A percentile compares a stretch with the other conserved stretches of the same genome.
Conservation (phyloP, 2,888 invertebrate genomes). For the Dioctria rufipes region DNA sequence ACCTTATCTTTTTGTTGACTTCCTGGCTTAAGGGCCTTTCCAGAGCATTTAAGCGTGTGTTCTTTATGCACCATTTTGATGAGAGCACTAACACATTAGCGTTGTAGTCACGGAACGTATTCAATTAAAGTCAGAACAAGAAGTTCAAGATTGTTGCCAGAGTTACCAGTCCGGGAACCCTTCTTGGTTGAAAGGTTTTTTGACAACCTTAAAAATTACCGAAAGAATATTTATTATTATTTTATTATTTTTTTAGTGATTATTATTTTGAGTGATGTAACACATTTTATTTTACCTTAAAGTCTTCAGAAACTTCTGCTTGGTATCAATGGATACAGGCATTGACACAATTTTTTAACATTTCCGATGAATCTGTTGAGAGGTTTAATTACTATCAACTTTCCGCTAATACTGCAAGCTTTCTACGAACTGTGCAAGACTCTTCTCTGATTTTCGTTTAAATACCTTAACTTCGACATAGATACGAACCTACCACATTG, state of each 20-base stretch:
- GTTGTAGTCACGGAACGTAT: slow-evolving; percentile 84
- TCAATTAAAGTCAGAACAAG: slow-evolving; percentile 86
- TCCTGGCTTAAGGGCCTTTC: slow-evolving; percentile 50
- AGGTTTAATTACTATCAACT: neutral
- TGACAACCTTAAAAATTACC: slow-evolving; percentile 76
- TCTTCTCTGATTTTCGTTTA: slow-evolving; percentile 23
- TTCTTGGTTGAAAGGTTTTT: slow-evolving; percentile 87
- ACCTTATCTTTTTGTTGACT: slow-evolving; percentile 61
- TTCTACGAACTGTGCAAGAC: slow-evolving; percentile 28
- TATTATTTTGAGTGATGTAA: neutral
- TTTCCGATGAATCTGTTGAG: slow-evolving; percentile 12
- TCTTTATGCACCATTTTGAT: slow-evolving; percentile 67
- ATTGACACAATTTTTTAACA: slow-evolving; percentile 67
- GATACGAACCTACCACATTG: slow-evolving; percentile 8
- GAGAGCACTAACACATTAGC: slow-evolving; percentile 23
- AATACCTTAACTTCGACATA: slow-evolving; percentile 42
- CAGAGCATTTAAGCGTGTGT: slow-evolving; percentile 37
- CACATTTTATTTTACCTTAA: slow-evolving; percentile 61
- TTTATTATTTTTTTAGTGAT: neutral
- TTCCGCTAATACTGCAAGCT: slow-evolving; percentile 19
- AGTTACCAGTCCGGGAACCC: slow-evolving; percentile 88
- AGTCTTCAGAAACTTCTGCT: slow-evolving; percentile 64
- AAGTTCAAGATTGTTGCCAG: slow-evolving; percentile 88
- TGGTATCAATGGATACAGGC: slow-evolving; percentile 65
- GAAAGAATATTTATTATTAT: neutral